These are phyloP conservation scores for Oppia nitens DNA, from an alignment of 1,140 invertebrate species.

Conservation along the genomic window DNA sequence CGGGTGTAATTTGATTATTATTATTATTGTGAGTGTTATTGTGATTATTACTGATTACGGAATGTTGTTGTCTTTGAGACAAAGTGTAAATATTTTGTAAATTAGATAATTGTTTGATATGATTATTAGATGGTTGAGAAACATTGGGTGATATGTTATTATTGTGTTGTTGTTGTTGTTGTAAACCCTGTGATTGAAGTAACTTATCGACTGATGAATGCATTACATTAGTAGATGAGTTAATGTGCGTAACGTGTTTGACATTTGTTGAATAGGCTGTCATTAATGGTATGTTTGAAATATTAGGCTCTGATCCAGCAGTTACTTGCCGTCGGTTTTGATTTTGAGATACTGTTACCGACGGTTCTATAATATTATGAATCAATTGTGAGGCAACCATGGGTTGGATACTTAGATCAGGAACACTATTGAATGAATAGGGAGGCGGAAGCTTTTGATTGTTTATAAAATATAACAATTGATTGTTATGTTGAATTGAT, in stretches of 20 bases:
- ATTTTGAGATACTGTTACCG: not conserved
- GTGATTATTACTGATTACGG: not conserved
- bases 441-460: not conserved
- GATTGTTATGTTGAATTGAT: not conserved
- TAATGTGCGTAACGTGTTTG: not conserved
- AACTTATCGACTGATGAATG: not conserved
- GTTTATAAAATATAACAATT: not conserved
- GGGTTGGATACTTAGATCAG: not conserved
- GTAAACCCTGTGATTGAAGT: not conserved
- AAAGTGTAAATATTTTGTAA: not conserved
- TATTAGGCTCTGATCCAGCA: constrained; percentile 11
- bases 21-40: not conserved
- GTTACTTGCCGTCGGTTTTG: not conserved
- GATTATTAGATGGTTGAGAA: not conserved
- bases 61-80: constrained; percentile 1
- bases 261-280: not conserved
- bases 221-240: not conserved
- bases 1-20: not conserved
- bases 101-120: not conserved
- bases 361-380: not conserved
- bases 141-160: too few species aligned
- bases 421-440: not conserved
- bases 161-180: not conserved
- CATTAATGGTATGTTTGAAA: not conserved
- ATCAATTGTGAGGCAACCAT: not conserved